Evolutionary conservation across 2,113 vertebrate species (phyloP), one percentile per base, ranked within the genome.

Genomic region (Macquaria ambigua): DNA sequence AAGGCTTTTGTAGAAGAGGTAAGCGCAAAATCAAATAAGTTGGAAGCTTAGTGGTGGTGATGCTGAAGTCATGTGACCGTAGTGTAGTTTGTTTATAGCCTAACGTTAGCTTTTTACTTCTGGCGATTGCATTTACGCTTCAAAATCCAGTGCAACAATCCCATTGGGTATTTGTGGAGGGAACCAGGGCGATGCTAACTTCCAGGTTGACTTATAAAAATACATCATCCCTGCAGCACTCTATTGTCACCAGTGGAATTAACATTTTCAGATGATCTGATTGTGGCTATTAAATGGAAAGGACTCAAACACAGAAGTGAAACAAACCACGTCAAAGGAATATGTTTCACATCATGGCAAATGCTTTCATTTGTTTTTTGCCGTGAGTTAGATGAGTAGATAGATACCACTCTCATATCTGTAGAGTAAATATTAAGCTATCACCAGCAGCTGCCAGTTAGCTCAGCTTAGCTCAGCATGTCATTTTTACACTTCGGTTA

Each of bases 181-280:
- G 34, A 34, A 34, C 34, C 34, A 34, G 34, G 34, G 34, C 4
- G 34, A 34, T 34, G 34, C 34, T 34, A 34, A 34, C 34, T 34
- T 34, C 34, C 34, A 5, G 34, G 34, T 34, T 34, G 34, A 3
- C 34, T 3, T 34, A 34, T 3, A 34, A 34, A 34, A 34, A 34
- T 34, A 4, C 34, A 3, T 34, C 34, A 34, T 34, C 34, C 34
- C 34, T 34, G 34, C 34, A 34, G 34, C 34, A 34, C 34, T 34
- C 3, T 5, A 34, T 34, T 15, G 4, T 48, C 28, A 23, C 25
- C 5, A 15, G 6, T 62, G 14, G 48, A 77, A 77, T 68, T 6
- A n/a, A 10, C n/a, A 72, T 81, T 46, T 77, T 68, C 10, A 61
- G 21, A 28, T 62, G 23, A 74, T n/a, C 39, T 50, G 1, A 63